Percentiles rank a stretch among this genome's conserved stretches.
phyloP scores from a whole-genome alignment of 2,797 vertebrate species.

The Darevskia nairensis region DNA sequence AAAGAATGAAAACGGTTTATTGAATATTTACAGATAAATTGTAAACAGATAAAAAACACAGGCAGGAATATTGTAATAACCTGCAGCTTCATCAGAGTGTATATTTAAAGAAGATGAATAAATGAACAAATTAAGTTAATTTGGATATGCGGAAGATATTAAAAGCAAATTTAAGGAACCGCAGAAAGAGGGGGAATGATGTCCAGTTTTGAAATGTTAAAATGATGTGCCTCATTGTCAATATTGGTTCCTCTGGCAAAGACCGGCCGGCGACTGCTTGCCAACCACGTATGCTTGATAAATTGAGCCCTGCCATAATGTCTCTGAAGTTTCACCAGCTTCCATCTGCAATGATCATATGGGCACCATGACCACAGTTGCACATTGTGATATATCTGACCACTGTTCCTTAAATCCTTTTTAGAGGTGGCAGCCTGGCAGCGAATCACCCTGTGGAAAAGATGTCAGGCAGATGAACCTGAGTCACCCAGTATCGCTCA shows the following conservation, averaged over 20 bases:
- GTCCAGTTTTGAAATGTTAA: no score
- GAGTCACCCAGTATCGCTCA: neutral
- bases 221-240: neutral
- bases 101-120: no score
- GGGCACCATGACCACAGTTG: neutral
- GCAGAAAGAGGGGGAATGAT: no score
- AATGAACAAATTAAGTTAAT: no score
- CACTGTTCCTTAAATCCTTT: neutral
- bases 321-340: neutral
- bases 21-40: no score
- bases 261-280: no score
- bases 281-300: neutral
- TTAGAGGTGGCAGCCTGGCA: neutral
- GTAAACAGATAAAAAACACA: no score
- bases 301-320: neutral
- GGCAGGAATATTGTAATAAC: no score
- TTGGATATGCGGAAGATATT: no score
- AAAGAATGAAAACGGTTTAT: no score
- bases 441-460: conserved; percentile 15
- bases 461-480: conserved; percentile 33
- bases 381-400: neutral
- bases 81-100: no score
- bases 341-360: neutral
- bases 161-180: no score
- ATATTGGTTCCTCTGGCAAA: neutral